A percentile compares a stretch with the other conserved stretches of the same genome.
Conservation (phyloP, 53 echinoderm and acorn worm genomes). For the Paracentrotus lividus region DNA sequence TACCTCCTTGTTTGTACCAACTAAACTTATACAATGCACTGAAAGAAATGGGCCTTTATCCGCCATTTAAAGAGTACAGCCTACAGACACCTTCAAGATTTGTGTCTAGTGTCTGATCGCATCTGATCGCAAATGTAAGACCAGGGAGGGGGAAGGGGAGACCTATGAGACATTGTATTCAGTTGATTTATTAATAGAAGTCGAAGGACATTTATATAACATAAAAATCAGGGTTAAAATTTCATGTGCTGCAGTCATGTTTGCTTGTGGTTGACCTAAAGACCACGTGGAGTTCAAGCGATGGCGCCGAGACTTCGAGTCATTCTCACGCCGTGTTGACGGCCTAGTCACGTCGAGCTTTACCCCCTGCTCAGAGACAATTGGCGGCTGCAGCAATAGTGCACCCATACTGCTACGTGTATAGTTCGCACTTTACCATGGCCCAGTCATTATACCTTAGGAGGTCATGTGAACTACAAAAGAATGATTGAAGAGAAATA, state of each 20-base stretch:
- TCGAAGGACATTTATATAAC: background rate
- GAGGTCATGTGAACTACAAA: slow-evolving; percentile 55
- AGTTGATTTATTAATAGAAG: no score
- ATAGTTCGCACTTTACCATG: slow-evolving; percentile 50
- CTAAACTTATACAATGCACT: no score
- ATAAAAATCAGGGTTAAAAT: background rate
- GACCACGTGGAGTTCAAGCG: slow-evolving; percentile 27
- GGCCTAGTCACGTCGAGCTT: slow-evolving; percentile 23
- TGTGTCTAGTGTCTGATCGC: no score
- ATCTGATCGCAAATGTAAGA: no score
- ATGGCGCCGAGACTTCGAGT: slow-evolving; percentile 54
- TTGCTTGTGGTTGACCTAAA: background rate
- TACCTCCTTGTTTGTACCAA: no score
- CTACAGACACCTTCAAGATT: no score
- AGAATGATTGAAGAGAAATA: slow-evolving; percentile 29
- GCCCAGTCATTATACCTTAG: slow-evolving; percentile 20
- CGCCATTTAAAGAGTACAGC: no score
- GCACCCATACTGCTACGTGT: background rate
- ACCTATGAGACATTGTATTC: no score
- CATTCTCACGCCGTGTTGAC: slow-evolving; percentile 66
- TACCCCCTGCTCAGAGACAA: slow-evolving; percentile 4
- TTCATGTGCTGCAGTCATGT: background rate
- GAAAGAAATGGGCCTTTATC: no score
- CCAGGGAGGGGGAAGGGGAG: no score
- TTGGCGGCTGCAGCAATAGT: background rate